phyloP scores from a whole-genome alignment of 2,113 vertebrate genomes.

The Danionella cerebrum region DNA sequence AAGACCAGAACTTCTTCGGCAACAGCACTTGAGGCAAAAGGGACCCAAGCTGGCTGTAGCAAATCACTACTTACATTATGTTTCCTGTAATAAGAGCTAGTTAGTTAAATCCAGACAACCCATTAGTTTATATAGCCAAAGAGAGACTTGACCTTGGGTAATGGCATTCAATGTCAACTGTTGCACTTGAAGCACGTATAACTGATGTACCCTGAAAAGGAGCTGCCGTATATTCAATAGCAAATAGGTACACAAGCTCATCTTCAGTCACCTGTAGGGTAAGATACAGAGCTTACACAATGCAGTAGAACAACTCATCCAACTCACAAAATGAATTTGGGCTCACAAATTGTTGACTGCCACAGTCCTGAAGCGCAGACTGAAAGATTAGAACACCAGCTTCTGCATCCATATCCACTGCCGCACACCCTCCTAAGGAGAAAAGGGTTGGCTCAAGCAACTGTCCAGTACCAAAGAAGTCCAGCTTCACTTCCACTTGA shows the following conservation, averaged over 20 bases:
- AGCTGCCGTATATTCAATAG: constrained; percentile 5
- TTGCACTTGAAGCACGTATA: background rate
- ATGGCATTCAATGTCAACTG: constrained; percentile 19
- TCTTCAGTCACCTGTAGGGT: constrained; percentile 8
- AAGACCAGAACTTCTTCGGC: constrained; percentile 12
- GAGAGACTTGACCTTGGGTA: constrained; percentile 23
- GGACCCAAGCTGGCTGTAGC: constrained; percentile 7
- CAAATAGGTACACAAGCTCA: constrained; percentile 25
- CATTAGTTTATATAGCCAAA: too few species aligned
- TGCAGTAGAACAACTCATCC: background rate
- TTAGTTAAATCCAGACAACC: background rate
- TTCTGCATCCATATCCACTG: background rate
- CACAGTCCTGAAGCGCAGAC: constrained; percentile 17
- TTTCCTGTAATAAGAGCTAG: background rate
- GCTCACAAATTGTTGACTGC: background rate
- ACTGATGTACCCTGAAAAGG: background rate
- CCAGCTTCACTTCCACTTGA: constrained; percentile 8
- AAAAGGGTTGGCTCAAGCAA: constrained; percentile 5
- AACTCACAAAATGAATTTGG: too few species aligned
- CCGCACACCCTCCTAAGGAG: background rate
- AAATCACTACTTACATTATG: constrained; percentile 27
- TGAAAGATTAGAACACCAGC: constrained; percentile 8
- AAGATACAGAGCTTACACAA: background rate
- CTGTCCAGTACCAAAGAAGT: constrained; percentile 26
- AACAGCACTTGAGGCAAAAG: background rate